Conservation (phyloP, 2,113 vertebrate species). For the Saguinus imperator region DNA sequence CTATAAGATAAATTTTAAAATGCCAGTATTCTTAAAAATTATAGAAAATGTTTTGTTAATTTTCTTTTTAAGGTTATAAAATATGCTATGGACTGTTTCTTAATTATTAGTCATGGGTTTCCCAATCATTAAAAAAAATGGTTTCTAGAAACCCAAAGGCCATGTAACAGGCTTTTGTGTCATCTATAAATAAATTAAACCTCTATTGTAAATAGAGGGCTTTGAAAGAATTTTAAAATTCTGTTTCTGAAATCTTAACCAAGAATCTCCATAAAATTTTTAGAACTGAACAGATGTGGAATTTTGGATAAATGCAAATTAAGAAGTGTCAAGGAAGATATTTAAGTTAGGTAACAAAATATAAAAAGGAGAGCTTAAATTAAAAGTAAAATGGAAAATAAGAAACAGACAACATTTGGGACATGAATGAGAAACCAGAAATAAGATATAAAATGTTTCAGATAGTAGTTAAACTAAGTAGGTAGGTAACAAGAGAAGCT, state of each 20-base stretch:
- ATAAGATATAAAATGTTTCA: background rate
- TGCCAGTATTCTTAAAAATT: background rate
- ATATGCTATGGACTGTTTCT: background rate
- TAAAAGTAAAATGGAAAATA: background rate
- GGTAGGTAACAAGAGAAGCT: background rate
- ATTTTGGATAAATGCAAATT: background rate
- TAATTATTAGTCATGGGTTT: background rate
- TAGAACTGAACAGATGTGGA: background rate
- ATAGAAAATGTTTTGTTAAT: background rate
- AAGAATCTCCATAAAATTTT: background rate
- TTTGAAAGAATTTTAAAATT: background rate
- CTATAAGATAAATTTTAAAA: background rate
- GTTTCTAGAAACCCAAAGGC: background rate
- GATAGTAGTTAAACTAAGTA: background rate
- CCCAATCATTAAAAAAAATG: background rate
- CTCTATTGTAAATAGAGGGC: background rate
- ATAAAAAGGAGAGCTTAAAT: background rate
- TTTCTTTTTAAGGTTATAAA: background rate
- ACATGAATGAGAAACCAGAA: background rate
- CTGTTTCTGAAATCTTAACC: background rate
- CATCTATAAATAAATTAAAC: background rate
- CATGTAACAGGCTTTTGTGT: background rate
- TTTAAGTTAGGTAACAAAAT: background rate
- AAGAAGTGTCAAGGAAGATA: background rate
- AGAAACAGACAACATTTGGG: background rate